These are phyloP conservation scores for Acanthisitta chloris DNA, from an alignment of 2,113 vertebrate genomes.

Conservation along the genomic window DNA sequence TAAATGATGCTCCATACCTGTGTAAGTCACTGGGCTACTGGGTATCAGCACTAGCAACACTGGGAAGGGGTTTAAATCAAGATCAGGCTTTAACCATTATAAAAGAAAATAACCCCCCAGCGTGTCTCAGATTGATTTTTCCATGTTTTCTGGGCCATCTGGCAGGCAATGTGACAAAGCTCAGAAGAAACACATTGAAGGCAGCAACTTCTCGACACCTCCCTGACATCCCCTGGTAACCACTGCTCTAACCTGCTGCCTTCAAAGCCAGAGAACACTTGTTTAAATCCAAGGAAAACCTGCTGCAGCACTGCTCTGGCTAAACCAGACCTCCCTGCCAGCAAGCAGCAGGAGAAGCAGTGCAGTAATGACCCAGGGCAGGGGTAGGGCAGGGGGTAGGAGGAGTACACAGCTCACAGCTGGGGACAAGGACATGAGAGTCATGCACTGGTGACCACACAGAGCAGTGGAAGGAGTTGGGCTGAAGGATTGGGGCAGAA, in stretches of 20 bases:
- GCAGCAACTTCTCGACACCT: background rate
- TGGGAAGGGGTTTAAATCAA: background rate
- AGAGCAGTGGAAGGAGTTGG: rapidly evolving
- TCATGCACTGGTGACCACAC: background rate
- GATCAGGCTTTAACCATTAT: background rate
- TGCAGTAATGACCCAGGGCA: background rate
- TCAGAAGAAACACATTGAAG: background rate
- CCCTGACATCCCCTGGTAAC: background rate
- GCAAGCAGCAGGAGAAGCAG: background rate
- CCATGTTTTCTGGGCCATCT: rapidly evolving
- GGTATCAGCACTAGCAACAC: background rate
- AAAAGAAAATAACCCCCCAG: background rate
- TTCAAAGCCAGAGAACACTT: background rate
- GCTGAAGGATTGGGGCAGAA: background rate
- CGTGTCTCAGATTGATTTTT: background rate
- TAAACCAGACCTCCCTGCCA: background rate
- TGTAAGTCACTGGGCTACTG: background rate
- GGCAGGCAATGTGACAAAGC: background rate
- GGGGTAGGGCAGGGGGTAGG: background rate
- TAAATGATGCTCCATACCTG: background rate
- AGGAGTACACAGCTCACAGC: background rate
- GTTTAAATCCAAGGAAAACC: background rate
- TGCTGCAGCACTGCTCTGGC: background rate
- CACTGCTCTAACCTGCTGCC: rapidly evolving
- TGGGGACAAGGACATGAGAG: background rate